Conservation (phyloP, 2,888 invertebrate genomes). For the Scaptomyza flava region DNA sequence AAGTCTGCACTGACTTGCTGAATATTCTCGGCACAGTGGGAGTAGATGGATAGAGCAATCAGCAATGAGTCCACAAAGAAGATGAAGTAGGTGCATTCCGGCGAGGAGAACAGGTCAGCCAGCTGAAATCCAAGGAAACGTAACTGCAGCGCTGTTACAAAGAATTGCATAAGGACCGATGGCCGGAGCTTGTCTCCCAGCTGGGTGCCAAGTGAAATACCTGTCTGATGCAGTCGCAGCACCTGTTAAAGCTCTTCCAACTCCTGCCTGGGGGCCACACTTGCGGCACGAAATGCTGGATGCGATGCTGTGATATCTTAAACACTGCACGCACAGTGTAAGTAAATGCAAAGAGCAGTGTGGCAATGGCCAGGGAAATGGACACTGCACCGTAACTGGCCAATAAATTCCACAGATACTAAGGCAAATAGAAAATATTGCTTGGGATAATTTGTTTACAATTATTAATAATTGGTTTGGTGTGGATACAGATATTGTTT, state of each 20-base stretch:
- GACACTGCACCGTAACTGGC: constrained; percentile 49
- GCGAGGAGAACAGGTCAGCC: constrained; percentile 42
- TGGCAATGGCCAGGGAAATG: constrained; percentile 58
- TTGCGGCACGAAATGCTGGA: constrained; percentile 33
- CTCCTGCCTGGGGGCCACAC: constrained; percentile 22
- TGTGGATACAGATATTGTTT: no score
- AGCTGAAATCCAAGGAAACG: constrained; percentile 56
- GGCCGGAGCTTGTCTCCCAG: constrained; percentile 38
- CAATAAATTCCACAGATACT: constrained; percentile 51
- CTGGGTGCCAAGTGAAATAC: constrained; percentile 40
- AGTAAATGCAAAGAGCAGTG: constrained; percentile 10
- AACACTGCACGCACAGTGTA: no score
- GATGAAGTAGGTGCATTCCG: no score
- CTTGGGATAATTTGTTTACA: no score
- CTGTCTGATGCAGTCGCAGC: constrained; percentile 52
- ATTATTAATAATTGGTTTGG: no score
- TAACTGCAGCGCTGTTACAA: constrained; percentile 29
- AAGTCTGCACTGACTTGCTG: constrained; percentile 20
- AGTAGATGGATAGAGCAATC: constrained; percentile 59
- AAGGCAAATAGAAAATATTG: no score
- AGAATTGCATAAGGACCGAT: constrained; percentile 57
- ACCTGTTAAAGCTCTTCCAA: constrained; percentile 37
- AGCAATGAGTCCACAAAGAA: constrained; percentile 28
- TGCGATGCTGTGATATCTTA: constrained; percentile 60
- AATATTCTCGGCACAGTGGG: no score